Evolutionary conservation across 1,140 invertebrate species (phyloP).

Genomic region (Aphis gossypii): DNA sequence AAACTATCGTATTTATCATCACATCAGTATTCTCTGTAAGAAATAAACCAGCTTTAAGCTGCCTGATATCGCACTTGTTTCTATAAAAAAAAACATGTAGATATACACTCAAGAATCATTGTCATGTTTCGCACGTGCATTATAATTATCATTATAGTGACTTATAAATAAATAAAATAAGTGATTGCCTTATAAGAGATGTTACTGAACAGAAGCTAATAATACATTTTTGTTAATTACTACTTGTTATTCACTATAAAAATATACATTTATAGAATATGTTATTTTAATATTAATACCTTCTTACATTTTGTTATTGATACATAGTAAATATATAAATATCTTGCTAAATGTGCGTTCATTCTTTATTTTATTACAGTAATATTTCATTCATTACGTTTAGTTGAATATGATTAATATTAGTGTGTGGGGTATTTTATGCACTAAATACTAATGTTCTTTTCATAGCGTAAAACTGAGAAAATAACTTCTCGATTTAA

Average conservation of each 20-base stretch:
- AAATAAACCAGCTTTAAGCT: conserved; percentile 40
- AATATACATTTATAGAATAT: neutral
- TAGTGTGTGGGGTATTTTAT: neutral
- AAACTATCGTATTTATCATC: neutral
- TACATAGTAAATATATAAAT: neutral
- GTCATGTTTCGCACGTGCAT: conserved; percentile 48
- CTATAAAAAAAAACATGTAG: neutral
- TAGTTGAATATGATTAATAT: neutral
- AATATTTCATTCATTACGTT: neutral
- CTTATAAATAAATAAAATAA: conserved; percentile 20
- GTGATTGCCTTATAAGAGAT: conserved; percentile 17
- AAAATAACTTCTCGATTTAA: neutral
- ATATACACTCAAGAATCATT: conserved; percentile 39
- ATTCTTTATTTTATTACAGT: neutral
- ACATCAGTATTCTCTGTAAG: conserved; percentile 36
- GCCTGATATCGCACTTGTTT: conserved; percentile 42
- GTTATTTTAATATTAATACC: neutral
- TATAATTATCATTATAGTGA: neutral
- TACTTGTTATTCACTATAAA: neutral
- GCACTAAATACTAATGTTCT: neutral
- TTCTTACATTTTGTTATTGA: neutral
- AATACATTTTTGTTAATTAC: conserved; percentile 4
- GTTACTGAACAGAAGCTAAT: conserved; percentile 5
- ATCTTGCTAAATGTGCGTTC: neutral
- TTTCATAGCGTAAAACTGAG: neutral